These are phyloP conservation scores for Palythoa grandiflora DNA, from an alignment of 92 coral and sea anemone species.

Conservation along the genomic window DNA sequence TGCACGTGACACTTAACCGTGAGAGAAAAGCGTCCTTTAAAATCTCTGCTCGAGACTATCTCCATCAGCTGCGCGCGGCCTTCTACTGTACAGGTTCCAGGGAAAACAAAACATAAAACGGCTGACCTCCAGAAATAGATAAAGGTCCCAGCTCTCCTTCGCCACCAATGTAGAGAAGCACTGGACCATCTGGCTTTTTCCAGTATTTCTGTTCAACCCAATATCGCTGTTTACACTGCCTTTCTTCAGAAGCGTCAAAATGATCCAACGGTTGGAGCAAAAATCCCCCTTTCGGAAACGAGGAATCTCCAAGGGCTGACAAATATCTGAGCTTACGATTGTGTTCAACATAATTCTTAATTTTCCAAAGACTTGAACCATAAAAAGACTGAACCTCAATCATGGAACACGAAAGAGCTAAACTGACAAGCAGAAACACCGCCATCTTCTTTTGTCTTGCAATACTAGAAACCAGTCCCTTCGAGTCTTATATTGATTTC, in stretches of 20 bases:
- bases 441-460: neutral
- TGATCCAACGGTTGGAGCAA: constrained; percentile 72
- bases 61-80: no score
- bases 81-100: no score
- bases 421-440: neutral
- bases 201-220: constrained; percentile 74
- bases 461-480: no score
- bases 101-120: neutral
- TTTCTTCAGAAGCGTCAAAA: constrained; percentile 60
- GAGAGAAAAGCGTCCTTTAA: no score
- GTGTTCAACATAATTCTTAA: constrained; percentile 19
- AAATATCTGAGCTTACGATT: neutral
- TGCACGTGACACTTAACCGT: no score
- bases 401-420: constrained; percentile 10
- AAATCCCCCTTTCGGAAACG: constrained; percentile 4
- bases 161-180: constrained; percentile 80
- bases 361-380: constrained; percentile 17
- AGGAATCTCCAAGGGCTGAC: neutral
- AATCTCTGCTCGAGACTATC: no score
- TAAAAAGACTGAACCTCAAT: neutral
- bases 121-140: constrained; percentile 66
- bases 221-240: constrained; percentile 65
- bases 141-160: constrained; percentile 51
- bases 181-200: constrained; percentile 70
- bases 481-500: no score